These are phyloP conservation scores for Arrhamphus sclerolepis DNA, from an alignment of 2,797 vertebrate species.

Conservation along the genomic window DNA sequence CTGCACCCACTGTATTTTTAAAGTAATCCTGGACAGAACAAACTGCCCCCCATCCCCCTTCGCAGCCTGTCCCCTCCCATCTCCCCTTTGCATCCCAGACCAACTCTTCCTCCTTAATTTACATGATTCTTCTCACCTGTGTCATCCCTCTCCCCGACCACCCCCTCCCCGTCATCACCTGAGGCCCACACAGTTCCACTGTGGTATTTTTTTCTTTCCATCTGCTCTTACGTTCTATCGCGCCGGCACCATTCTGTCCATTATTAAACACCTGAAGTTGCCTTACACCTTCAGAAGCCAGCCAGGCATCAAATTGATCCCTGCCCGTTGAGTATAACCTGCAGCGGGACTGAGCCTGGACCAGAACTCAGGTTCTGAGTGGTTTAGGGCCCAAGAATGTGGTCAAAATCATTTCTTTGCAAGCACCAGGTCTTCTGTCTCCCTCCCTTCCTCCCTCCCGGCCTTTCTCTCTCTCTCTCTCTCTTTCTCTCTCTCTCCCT, in stretches of 20 bases:
- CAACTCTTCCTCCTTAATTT: conserved; percentile 8
- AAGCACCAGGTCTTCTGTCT: conserved; percentile 64
- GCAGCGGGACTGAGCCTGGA: conserved; percentile 60
- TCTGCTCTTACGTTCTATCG: background rate
- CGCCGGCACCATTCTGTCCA: conserved; percentile 23
- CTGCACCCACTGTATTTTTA: conserved; percentile 55
- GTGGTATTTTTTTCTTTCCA: background rate
- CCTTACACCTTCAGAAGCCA: conserved; percentile 47
- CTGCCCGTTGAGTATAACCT: conserved; percentile 58
- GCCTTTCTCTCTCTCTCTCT: conserved; percentile 49
- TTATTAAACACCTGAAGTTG: conserved; percentile 24
- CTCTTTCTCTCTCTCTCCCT: conserved; percentile 33
- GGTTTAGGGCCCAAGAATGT: conserved; percentile 64
- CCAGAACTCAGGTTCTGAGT: conserved; percentile 50
- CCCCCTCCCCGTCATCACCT: conserved; percentile 5
- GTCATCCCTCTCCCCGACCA: conserved; percentile 9
- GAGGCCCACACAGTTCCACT: background rate
- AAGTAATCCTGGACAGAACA: conserved; percentile 61
- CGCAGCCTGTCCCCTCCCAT: background rate
- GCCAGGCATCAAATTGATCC: conserved; percentile 63
- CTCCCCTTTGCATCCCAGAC: conserved; percentile 12
- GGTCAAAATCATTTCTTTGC: conserved; percentile 68
- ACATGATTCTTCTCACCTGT: conserved; percentile 20
- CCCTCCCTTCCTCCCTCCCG: conserved; percentile 53
- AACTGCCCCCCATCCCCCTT: conserved; percentile 30